Evolutionary conservation across 2,888 invertebrate species (phyloP), one percentile per base, ranked within the genome.

Genomic region (Idaea straminata): DNA sequence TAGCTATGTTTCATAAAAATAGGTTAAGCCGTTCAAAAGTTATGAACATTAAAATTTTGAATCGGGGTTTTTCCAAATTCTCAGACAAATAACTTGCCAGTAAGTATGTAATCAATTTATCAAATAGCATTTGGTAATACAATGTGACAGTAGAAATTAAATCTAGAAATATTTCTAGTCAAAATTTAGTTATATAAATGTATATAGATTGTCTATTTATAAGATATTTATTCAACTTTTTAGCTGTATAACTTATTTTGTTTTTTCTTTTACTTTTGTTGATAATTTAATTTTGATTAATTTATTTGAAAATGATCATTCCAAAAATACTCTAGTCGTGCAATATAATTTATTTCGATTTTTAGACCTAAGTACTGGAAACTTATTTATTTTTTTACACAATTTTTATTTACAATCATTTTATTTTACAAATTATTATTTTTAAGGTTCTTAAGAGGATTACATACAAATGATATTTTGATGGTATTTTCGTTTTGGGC

Each of bases 141-240:
- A 47, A 10, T 38, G 38, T 38, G 38, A 47, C 47, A 7, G 10
- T 47, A 47, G 47, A 47, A 47, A 47, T 47, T 47, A 47, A 69
- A 72, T 35, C 59, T 70, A 62, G 62, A 57, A 57, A 35, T 34
- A 58, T 35, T 25, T 15, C n/a, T 57, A 62, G 57, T 62, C 58
- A 62, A 34, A 13, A 47, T 13, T 5, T 47, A 47, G 7, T 13
- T 47, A 10, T 25, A 25, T 25, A 47, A 47, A 47, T 47, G 47
- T 47, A 47, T 10, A 47, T 47, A 47, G 47, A 47, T 47, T 47
- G 47, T 47, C 47, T 47, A 47, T 47, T 47, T 47, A 47, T 47
- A 47, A 47, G 47, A 47, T 25, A 25, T 47, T 47, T 47, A 47
- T 13, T 13, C 13, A 10, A 10, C 13, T 15, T 25, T 59, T 16